phyloP scores from a whole-genome alignment of 2,797 vertebrate genomes.

The Amblyopsis hoosieri region DNA sequence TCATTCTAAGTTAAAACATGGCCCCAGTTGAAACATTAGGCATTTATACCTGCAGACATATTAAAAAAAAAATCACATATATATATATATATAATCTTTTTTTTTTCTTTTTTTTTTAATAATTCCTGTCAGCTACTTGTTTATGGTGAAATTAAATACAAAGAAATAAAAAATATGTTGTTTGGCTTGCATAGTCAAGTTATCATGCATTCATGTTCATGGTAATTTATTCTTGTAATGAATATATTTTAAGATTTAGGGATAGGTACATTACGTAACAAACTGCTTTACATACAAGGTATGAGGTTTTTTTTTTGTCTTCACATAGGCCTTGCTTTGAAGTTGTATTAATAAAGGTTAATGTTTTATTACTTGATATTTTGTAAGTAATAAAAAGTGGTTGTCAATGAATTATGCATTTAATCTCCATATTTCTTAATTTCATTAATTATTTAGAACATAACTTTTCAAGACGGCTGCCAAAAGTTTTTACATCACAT shows the following conservation, averaged over 20 bases:
- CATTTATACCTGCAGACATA: conserved; percentile 9
- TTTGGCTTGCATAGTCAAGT: background rate
- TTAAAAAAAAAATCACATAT: too few species aligned
- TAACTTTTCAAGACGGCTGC: too few species aligned
- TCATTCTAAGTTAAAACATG: conserved; percentile 21
- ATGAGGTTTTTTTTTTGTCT: too few species aligned
- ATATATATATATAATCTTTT: too few species aligned
- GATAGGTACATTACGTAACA: conserved; percentile 5
- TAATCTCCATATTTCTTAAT: background rate
- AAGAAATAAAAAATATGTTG: too few species aligned
- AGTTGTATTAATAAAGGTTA: background rate
- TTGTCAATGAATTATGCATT: background rate
- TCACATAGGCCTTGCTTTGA: background rate
- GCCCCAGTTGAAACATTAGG: conserved; percentile 15
- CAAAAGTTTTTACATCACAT: too few species aligned
- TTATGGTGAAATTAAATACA: too few species aligned
- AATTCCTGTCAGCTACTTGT: too few species aligned
- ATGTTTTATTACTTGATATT: too few species aligned
- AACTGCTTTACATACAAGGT: background rate
- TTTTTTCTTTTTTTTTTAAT: too few species aligned
- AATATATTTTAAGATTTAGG: background rate
- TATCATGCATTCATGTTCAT: conserved; percentile 14
- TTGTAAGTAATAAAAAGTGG: background rate
- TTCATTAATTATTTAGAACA: too few species aligned
- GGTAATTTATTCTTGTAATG: conserved; percentile 19